Base-by-base conservation (phyloP, 1,140 invertebrate species). In the Saccostrea glomerata region DNA sequence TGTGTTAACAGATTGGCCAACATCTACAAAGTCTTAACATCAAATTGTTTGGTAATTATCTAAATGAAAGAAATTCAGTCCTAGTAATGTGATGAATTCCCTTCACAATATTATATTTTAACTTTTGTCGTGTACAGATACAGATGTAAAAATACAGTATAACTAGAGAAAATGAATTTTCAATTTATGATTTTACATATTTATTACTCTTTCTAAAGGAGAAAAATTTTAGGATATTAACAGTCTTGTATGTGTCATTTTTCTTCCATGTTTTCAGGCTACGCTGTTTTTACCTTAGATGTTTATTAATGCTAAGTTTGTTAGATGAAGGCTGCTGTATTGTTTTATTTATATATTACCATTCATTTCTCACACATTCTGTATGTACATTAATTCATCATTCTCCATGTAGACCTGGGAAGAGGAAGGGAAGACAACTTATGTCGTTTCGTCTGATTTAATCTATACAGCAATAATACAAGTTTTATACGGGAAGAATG, bases 401-500 rank as follows among this genome's bases (percentile, higher is more conserved):
- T 25, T 77, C 70, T 77, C 70, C 70, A 36, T 77, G 30, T 77
- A 77, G 70, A 77, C 70, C 58, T 77, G 70, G 70, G 70, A 77
- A 77, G 70, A 12, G 30, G 70, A 77, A 77, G 13, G 70, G 70
- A 25, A 77, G 70, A 77, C 58, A 63, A 63, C 30, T 77, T 77
- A 11, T 30, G 70, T 77, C 70, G 30, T 77, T 77, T 77, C 70
- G 23, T 77, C 70, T 77, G 30, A 77, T 77, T 77, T 77, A 77
- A 77, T 77, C 70, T 77, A 77, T 77, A 77, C 70, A 77, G 70
- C 70, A 77, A 77, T 77, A 77, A 77, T 30, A 77, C 23, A 77
- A 77, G 70, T 77, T 77, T 77, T 77, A 77, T 77, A 77, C 70
- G 70, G 70, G 70, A 77, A 77, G 70, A 77, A 77, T 77, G 23